These are phyloP conservation scores for Sinotaia quadrata DNA, from an alignment of 2,888 invertebrate genomes.

Conservation along the genomic window DNA sequence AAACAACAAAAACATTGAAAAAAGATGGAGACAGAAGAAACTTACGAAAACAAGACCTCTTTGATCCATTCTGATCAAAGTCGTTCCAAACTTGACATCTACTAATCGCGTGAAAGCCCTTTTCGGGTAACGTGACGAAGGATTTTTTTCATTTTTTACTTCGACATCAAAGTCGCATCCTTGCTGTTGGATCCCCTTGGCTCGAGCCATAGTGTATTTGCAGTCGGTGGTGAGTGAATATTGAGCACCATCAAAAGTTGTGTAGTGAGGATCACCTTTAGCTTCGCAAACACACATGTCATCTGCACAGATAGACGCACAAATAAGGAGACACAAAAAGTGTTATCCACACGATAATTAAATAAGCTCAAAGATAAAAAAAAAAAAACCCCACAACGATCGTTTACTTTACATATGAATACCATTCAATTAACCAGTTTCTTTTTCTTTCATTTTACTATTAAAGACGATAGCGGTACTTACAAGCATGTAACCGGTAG, in stretches of 20 bases:
- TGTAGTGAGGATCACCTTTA: conserved; percentile 40
- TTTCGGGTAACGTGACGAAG: conserved; percentile 12
- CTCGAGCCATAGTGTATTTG: conserved; percentile 35
- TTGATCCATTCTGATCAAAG: conserved; percentile 11
- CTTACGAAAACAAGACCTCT: conserved; percentile 26
- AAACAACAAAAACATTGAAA: too few relatives aligned
- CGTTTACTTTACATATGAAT: too few relatives aligned
- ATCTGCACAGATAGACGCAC: too few relatives aligned
- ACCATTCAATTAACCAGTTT: too few relatives aligned
- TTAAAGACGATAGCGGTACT: too few relatives aligned
- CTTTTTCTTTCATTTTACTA: too few relatives aligned
- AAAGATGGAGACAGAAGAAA: background rate
- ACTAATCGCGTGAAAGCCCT: conserved; percentile 25
- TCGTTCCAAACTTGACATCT: conserved; percentile 11
- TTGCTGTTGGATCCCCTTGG: background rate
- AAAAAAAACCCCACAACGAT: too few relatives aligned
- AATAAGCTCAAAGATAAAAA: too few relatives aligned
- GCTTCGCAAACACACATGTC: conserved; percentile 34
- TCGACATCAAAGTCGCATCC: conserved; percentile 33
- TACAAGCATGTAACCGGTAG: too few relatives aligned
- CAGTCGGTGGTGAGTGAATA: conserved; percentile 33
- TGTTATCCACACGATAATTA: too few relatives aligned
- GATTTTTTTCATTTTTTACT: conserved; percentile 32
- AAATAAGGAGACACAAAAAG: too few relatives aligned
- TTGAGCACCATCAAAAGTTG: conserved; percentile 34